phyloP scores from a whole-genome alignment of 2,113 vertebrate genomes.

The Lamprotornis superbus region DNA sequence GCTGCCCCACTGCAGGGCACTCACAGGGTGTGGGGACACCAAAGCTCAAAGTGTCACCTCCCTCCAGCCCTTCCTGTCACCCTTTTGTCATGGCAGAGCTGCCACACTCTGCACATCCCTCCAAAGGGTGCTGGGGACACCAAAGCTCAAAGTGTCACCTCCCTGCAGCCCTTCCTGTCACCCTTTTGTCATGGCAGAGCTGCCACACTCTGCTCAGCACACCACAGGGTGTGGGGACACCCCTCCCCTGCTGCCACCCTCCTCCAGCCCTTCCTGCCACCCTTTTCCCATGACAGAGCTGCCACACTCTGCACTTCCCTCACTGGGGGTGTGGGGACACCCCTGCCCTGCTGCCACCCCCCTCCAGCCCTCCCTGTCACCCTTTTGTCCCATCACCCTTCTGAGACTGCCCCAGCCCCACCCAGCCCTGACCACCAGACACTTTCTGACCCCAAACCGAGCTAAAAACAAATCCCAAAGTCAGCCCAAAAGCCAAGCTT shows the following conservation, averaged over 20 bases:
- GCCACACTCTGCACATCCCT: no score
- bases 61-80: neutral
- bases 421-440: neutral
- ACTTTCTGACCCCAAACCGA: neutral
- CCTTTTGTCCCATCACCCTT: accelerated
- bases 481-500: neutral
- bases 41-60: neutral
- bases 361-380: neutral
- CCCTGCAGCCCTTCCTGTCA: neutral
- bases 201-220: neutral
- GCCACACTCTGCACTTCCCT: no score
- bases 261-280: neutral
- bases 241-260: neutral
- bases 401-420: neutral
- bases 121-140: no score
- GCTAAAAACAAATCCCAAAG: neutral
- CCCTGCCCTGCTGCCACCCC: neutral
- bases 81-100: neutral
- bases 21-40: neutral
- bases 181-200: no score
- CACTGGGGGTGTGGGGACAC: no score
- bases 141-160: no score
- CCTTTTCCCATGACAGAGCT: neutral
- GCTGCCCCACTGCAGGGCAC: neutral
- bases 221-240: no score